These are phyloP conservation scores for Diuraphis noxia DNA, from an alignment of 1,140 invertebrate genomes.

Conservation along the genomic window DNA sequence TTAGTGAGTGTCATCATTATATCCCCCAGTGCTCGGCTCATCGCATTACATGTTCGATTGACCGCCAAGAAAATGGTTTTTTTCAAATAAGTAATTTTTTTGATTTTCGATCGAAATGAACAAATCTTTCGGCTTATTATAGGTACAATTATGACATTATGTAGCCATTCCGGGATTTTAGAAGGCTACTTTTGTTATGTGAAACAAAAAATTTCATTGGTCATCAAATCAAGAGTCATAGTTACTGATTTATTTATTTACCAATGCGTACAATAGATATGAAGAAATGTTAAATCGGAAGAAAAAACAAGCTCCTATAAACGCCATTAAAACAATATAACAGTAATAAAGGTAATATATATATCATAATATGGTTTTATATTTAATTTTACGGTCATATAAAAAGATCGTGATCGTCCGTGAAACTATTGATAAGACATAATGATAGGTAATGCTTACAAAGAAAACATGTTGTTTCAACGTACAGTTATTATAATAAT, in stretches of 20 bases:
- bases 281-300: background rate
- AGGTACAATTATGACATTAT: background rate
- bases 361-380: background rate
- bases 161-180: background rate
- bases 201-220: background rate
- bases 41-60: no score
- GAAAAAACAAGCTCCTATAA: background rate
- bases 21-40: background rate
- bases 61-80: background rate
- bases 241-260: background rate
- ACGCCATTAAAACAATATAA: background rate
- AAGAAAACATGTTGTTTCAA: background rate
- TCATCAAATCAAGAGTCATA: background rate
- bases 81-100: background rate
- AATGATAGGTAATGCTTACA: background rate
- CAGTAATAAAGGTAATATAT: background rate
- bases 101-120: background rate
- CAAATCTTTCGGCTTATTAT: background rate
- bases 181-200: background rate
- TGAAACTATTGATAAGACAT: background rate
- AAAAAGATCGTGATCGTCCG: background rate
- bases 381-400: background rate
- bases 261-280: background rate
- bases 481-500: conserved; percentile 6
- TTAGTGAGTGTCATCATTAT: background rate